Evolutionary conservation across 2,113 vertebrate genomes (phyloP), one percentile per base, ranked within the genome.

Genomic region (Cottus gobio): DNA sequence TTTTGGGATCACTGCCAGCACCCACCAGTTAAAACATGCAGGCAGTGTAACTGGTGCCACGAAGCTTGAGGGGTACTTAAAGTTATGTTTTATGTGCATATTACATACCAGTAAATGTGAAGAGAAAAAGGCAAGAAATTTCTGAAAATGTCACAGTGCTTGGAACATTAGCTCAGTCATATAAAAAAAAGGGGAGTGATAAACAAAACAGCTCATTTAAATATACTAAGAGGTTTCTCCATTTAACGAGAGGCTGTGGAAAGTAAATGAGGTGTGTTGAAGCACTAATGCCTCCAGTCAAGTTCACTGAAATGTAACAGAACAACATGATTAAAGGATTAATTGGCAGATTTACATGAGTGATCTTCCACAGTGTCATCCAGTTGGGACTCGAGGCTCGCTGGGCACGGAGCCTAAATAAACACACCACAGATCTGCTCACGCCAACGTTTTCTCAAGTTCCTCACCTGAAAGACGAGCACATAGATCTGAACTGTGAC

Each of bases 11-110:
- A 5, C 42, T 64, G 85, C 91, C 87, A 92, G 87, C 77, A 80
- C n/a, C 69, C 80, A 85, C 75, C 57, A 81, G 48, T 90, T 88
- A 81, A 86, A 83, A 71, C 37, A 56, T 70, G 72, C 78, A 86
- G 75, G 84, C 85, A 71, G 65, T 80, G 64, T 66, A 34, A 71
- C 61, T 75, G 71, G 64, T 78, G 71, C 74, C 84, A 81, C 26
- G 42, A 61, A 74, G 60, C 52, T 48, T 76, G 57, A 56, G 4
- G 52, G 69, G n/a, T 28, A 57, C 39, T 75, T 48, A 89, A 90
- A 80, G 20, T 69, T 80, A 62, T 65, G 54, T 71, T 82, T 78
- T 65, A 85, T 61, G 18, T 75, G 60, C 57, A 77, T 26, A 50
- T 78, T 82, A 50, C 13, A 74, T 69, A 72, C 71, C 46, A 75